Percentiles rank a stretch among this genome's conserved stretches.
Evolutionary conservation across 2,113 vertebrate species (phyloP).

Genomic region (Pluvialis apricaria): DNA sequence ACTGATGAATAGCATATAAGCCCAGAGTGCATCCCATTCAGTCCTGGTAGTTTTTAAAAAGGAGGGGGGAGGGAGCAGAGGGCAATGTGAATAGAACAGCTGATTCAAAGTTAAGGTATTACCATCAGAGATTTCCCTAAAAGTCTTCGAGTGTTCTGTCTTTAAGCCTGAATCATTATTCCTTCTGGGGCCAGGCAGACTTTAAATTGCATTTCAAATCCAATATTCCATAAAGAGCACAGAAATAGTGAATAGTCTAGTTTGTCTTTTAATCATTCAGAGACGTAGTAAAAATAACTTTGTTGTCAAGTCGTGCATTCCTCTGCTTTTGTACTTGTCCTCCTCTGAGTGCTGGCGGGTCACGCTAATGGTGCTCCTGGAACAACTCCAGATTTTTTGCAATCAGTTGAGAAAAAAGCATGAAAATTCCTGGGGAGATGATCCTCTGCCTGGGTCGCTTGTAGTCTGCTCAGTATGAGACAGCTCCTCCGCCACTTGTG

Average conservation of each 20-base stretch:
- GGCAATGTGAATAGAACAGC: background rate
- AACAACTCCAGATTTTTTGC: background rate
- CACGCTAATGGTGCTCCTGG: slow-evolving; percentile 30
- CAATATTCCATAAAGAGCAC: slow-evolving; percentile 2
- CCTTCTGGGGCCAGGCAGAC: background rate
- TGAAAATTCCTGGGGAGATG: background rate
- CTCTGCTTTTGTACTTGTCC: background rate
- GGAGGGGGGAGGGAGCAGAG: background rate
- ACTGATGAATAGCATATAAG: background rate
- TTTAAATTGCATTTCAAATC: slow-evolving; percentile 1
- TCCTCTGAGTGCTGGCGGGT: background rate
- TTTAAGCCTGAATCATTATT: slow-evolving; percentile 5
- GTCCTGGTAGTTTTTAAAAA: background rate
- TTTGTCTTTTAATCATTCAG: slow-evolving; percentile 27
- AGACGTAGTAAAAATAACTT: slow-evolving; percentile 8
- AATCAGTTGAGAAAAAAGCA: background rate
- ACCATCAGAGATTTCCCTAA: background rate
- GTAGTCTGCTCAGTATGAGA: background rate
- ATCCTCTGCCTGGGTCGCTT: background rate
- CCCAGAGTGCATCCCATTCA: background rate
- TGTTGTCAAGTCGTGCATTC: background rate
- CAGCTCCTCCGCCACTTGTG: background rate
- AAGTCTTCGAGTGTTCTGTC: background rate
- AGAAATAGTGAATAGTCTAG: background rate
- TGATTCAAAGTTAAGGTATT: background rate